These are phyloP conservation scores for Phenganax stokvisi DNA, from an alignment of 92 coral and sea anemone species.

Conservation along the genomic window DNA sequence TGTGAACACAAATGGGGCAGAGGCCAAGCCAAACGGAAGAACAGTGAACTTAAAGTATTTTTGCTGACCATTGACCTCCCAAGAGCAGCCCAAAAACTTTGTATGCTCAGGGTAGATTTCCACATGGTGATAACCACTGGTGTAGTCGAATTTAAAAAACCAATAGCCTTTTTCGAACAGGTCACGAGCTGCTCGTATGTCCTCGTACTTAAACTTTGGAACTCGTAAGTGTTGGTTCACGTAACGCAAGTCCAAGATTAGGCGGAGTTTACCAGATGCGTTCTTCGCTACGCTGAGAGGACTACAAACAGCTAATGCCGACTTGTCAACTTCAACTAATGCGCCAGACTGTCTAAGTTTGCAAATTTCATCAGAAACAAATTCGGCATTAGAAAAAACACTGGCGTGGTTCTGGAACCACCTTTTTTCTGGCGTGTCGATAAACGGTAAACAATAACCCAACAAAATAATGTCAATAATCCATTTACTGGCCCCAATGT, in stretches of 20 bases:
- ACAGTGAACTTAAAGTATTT: constrained; percentile 40
- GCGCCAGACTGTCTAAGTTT: constrained; percentile 49
- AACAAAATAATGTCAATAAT: constrained; percentile 27
- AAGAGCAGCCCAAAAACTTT: constrained; percentile 46
- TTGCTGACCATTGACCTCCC: constrained; percentile 29
- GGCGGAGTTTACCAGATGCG: constrained; percentile 27
- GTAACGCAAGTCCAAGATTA: constrained; percentile 41
- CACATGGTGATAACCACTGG: constrained; percentile 49
- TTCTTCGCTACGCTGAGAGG: constrained; percentile 44
- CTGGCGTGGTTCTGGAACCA: no score
- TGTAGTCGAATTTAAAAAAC: constrained; percentile 38
- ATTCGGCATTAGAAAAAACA: no score
- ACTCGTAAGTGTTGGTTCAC: constrained; percentile 42
- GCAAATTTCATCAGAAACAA: no score
- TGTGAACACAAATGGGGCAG: constrained; percentile 38
- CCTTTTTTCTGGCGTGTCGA: constrained; percentile 17
- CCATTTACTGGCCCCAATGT: constrained; percentile 47
- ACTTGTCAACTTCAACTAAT: neutral
- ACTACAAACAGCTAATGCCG: neutral
- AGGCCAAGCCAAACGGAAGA: constrained; percentile 42
- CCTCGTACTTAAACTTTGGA: constrained; percentile 44
- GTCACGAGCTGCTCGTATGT: constrained; percentile 42
- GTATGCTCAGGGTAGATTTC: constrained; percentile 51
- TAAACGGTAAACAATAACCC: constrained; percentile 51
- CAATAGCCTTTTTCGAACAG: constrained; percentile 30